A percentile compares a stretch with the other conserved stretches of the same genome.
phyloP scores from a whole-genome alignment of 2,113 vertebrate species.

The Pseudonaja textilis region DNA sequence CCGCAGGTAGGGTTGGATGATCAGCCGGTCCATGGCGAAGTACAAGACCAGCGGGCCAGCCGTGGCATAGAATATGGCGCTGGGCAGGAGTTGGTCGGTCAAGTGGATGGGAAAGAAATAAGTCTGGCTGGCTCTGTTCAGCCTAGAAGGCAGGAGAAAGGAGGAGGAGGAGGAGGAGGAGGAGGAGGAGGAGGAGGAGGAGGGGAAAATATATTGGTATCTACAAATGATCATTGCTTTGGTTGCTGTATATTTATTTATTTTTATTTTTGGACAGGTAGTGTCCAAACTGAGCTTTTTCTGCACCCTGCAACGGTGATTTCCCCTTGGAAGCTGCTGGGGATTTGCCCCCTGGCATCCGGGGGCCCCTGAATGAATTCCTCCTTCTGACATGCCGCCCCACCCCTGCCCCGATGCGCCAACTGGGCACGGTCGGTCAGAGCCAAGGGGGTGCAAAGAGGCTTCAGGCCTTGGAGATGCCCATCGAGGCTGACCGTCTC shows the following conservation, averaged over 20 bases:
- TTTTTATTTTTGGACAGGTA: background rate
- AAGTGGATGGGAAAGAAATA: slow-evolving; percentile 96
- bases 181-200: too few species aligned
- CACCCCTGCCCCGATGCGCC: too few species aligned
- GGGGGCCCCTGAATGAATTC: too few species aligned
- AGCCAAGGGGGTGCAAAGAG: background rate
- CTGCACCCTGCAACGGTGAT: too few species aligned
- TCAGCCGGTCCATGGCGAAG: slow-evolving; percentile 87
- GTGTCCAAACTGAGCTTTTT: background rate
- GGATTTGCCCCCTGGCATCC: background rate
- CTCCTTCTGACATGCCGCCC: too few species aligned
- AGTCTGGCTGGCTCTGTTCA: slow-evolving; percentile 97
- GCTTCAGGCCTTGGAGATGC: fast-evolving
- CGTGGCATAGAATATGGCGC: slow-evolving; percentile 95
- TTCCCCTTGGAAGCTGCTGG: too few species aligned
- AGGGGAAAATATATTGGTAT: background rate
- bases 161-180: background rate
- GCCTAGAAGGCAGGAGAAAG: slow-evolving; percentile 65
- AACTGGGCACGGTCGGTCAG: background rate
- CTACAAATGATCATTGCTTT: background rate
- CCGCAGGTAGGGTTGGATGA: slow-evolving; percentile 92
- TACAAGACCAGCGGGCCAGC: slow-evolving; percentile 91
- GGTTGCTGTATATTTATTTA: background rate
- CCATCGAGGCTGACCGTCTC: background rate
- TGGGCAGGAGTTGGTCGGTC: slow-evolving; percentile 96